A percentile compares a stretch with the other conserved stretches of the same genome.
These are phyloP conservation scores for Gymnocypris eckloni DNA, from an alignment of 2,797 vertebrate genomes.

Conservation along the genomic window DNA sequence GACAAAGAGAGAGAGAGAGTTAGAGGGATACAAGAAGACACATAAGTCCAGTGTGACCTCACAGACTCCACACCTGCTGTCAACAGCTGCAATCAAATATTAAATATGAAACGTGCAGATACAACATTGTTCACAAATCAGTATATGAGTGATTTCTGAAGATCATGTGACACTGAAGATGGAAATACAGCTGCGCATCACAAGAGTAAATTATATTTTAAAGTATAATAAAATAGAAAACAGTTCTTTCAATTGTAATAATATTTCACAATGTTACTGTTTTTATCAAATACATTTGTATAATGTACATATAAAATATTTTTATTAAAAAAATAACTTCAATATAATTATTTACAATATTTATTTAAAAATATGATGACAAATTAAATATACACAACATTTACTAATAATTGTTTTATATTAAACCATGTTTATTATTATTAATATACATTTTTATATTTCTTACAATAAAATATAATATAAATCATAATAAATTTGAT, in stretches of 20 bases:
- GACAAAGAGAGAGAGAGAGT: not conserved
- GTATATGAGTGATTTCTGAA: not conserved
- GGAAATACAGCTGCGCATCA: not conserved
- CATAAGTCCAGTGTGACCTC: not conserved
- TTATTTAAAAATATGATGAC: not conserved
- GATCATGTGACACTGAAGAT: not conserved
- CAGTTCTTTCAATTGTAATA: too few species aligned
- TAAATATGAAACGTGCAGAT: constrained; percentile 47
- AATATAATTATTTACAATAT: not conserved
- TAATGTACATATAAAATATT: too few species aligned
- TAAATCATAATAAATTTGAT: too few species aligned
- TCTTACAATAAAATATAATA: too few species aligned
- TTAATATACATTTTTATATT: too few species aligned
- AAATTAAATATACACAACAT: not conserved
- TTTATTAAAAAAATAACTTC: not conserved
- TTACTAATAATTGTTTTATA: too few species aligned
- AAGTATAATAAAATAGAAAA: not conserved
- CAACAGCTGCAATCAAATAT: not conserved
- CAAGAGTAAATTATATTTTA: not conserved
- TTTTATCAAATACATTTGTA: not conserved
- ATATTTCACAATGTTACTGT: too few species aligned
- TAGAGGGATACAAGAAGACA: not conserved
- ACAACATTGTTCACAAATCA: not conserved
- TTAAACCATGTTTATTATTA: too few species aligned
- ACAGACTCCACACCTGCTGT: constrained; percentile 8